A percentile compares a stretch with the other conserved stretches of the same genome.
Evolutionary conservation across 2,888 invertebrate species (phyloP).

Genomic region (Trilocha varians): DNA sequence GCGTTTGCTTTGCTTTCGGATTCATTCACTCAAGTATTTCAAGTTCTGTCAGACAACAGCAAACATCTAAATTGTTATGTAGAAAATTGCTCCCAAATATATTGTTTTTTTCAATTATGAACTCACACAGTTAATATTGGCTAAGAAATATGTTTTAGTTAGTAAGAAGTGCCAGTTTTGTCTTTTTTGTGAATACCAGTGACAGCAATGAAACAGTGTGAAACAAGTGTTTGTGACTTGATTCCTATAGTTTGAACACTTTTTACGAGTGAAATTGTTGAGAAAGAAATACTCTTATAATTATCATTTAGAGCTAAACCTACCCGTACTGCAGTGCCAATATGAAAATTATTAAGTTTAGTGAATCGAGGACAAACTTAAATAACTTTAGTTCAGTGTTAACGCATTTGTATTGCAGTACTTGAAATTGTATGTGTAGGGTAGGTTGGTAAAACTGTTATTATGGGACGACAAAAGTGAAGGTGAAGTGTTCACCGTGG

Average conservation of each 20-base stretch:
- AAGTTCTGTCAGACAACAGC: neutral
- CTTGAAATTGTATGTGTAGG: slow-evolving; percentile 32
- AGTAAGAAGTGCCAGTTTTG: neutral
- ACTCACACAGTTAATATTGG: too few relatives aligned
- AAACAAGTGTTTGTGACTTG: neutral
- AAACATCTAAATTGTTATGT: too few relatives aligned
- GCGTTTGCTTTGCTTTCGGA: slow-evolving; percentile 5
- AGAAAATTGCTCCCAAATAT: too few relatives aligned
- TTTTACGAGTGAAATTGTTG: slow-evolving; percentile 8
- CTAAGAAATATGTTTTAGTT: too few relatives aligned
- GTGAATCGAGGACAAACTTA: slow-evolving; percentile 54
- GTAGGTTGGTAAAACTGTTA: slow-evolving; percentile 25
- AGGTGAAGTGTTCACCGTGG: slow-evolving; percentile 71
- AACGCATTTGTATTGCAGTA: slow-evolving; percentile 51
- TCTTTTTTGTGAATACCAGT: neutral
- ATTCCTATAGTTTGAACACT: neutral
- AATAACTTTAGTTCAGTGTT: slow-evolving; percentile 47
- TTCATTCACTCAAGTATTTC: slow-evolving; percentile 5
- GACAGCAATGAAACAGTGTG: neutral
- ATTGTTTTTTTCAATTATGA: too few relatives aligned
- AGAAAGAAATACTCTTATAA: slow-evolving; percentile 17
- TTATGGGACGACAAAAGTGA: slow-evolving; percentile 51
- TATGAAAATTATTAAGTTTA: slow-evolving; percentile 49
- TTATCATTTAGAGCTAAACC: slow-evolving; percentile 13
- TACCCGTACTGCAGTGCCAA: slow-evolving; percentile 30